Evolutionary conservation across 2,797 vertebrate species (phyloP).

Genomic region (Cynodonichthys magdalenae): DNA sequence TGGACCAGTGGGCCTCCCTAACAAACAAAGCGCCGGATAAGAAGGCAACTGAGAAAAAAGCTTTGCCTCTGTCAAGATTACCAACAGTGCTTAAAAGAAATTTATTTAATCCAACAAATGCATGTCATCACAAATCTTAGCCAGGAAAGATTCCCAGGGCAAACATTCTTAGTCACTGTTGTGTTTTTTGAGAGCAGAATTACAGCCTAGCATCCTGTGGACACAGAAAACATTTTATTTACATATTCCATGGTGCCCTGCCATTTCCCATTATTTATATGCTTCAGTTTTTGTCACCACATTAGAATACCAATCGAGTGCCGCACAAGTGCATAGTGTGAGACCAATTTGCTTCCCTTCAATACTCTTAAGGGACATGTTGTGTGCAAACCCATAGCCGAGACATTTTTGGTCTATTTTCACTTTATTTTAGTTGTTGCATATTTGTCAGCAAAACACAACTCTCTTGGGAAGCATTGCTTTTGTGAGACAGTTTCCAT

Average conservation of each 20-base stretch:
- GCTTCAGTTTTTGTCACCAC: slow-evolving; percentile 4
- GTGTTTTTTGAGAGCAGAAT: slow-evolving; percentile 41
- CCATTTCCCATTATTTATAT: slow-evolving; percentile 14
- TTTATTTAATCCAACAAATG: slow-evolving; percentile 64
- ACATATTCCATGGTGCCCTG: slow-evolving; percentile 27
- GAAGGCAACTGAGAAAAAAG: slow-evolving; percentile 25
- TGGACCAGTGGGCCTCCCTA: slow-evolving; percentile 45
- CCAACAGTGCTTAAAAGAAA: slow-evolving; percentile 39
- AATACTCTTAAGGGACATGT: slow-evolving; percentile 33
- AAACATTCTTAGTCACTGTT: slow-evolving; percentile 38
- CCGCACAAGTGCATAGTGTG: slow-evolving; percentile 12
- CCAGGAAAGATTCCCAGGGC: slow-evolving; percentile 14
- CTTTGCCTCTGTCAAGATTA: slow-evolving; percentile 43
- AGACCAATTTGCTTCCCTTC: slow-evolving; percentile 20
- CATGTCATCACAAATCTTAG: slow-evolving; percentile 40
- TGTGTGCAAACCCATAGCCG: slow-evolving; percentile 33
- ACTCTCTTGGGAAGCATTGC: slow-evolving; percentile 66
- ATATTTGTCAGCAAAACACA: slow-evolving; percentile 54
- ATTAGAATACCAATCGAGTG: slow-evolving; percentile 16
- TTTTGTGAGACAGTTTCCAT: slow-evolving; percentile 50
- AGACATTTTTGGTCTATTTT: slow-evolving; percentile 55
- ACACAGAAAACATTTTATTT: slow-evolving; percentile 40
- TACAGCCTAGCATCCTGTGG: slow-evolving; percentile 23
- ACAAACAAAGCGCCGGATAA: slow-evolving; percentile 43
- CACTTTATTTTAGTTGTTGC: slow-evolving; percentile 55